Evolutionary conservation across 2,888 invertebrate genomes (phyloP), one percentile per base, ranked within the genome.

Genomic region (Drosophila histrio): DNA sequence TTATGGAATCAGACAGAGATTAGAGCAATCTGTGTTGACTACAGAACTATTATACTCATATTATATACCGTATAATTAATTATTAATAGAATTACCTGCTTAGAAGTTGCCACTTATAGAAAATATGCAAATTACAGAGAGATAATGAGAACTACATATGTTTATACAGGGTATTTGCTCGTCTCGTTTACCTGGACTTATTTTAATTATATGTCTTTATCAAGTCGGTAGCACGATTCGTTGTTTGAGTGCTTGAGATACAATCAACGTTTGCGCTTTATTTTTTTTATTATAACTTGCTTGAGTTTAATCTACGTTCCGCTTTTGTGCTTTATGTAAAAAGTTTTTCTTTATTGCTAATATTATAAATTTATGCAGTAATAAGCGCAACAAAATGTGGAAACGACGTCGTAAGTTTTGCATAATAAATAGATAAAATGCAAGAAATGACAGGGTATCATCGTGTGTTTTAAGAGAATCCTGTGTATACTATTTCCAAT

Each of bases 391-490:
- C 44, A 54, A 19, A 41, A 49, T 58, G 52, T 43, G 38, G 19
- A 50, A 54, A 67, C 52, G 70, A 70, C 63, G 68, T 71, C 70
- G 68, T 80, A 80, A 64, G 56, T 66, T 79, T 70, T 68, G 68
- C 66, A 73, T 81, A 81, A 77, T 70, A 74, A 72, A 67, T 56
- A 62, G 15, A 75, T 72, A 56, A 41, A 30, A 49, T 6, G 17
- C n/a, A 52, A 49, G 22, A 43, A 47, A 41, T 68, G 13, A 34
- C 47, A 36, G 47, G 13, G 15, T 49, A 24, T 28, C 19, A 32
- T 43, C 3, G 19, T 17, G 15, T 21, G n/a, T 19, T n/a, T n/a
- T n/a, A n/a, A 34, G 19, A 1, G n/a, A 26, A 2, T 28, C 15
- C 26, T 34, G 8, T 56, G 7, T n/a, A 28, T 15, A 41, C 4